Evolutionary conservation across 2,797 vertebrate genomes (phyloP).

Genomic region (Clamator glandarius): DNA sequence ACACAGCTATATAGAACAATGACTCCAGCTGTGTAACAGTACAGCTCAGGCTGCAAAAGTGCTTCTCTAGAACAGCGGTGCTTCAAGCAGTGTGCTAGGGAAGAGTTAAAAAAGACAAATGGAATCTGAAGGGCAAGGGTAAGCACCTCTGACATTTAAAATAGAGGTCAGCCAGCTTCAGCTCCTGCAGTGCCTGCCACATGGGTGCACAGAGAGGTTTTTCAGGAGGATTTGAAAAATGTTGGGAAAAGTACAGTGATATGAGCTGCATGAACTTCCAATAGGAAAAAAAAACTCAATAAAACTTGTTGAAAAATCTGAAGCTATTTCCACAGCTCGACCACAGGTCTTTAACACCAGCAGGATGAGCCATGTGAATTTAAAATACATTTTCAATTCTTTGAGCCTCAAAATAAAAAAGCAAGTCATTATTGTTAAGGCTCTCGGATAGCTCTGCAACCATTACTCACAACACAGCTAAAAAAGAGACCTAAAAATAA

Average conservation of each 20-base stretch:
- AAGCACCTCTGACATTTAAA: conserved; percentile 59
- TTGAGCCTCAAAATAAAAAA: not conserved
- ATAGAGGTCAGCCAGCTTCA: conserved; percentile 22
- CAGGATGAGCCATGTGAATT: not conserved
- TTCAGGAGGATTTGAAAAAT: not conserved
- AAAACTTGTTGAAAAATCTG: rapidly evolving
- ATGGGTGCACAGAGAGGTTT: not conserved
- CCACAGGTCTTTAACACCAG: rapidly evolving
- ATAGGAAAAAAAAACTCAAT: not conserved
- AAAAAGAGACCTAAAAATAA: not conserved
- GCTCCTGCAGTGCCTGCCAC: not conserved
- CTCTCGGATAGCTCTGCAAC: not conserved
- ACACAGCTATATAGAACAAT: rapidly evolving
- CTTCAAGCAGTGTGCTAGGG: not conserved
- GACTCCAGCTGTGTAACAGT: rapidly evolving
- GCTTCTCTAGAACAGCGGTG: rapidly evolving
- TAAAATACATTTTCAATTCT: not conserved
- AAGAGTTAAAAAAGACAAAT: not conserved
- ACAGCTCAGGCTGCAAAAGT: not conserved
- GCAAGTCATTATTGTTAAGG: not conserved
- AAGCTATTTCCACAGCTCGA: not conserved
- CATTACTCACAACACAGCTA: not conserved
- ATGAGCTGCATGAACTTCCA: rapidly evolving
- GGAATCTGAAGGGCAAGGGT: not conserved
- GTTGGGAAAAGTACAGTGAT: not conserved